A percentile compares a stretch with the other conserved stretches of the same genome.
phyloP scores from a whole-genome alignment of 2,797 vertebrate genomes.

The Galagoides demidoff region DNA sequence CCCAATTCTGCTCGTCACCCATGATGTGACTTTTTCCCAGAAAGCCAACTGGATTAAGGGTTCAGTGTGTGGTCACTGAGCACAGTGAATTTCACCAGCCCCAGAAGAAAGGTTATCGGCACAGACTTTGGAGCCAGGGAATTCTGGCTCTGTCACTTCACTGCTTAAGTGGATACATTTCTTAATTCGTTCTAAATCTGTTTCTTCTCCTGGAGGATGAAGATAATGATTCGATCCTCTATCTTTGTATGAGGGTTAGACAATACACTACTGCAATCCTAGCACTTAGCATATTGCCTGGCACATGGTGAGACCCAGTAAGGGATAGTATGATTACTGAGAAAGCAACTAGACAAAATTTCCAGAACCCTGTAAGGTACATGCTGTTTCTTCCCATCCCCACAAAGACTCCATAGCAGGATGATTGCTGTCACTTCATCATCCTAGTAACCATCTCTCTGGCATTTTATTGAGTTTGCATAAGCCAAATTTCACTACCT shows the following conservation, averaged over 20 bases:
- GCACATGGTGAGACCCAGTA: neutral
- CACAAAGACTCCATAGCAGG: neutral
- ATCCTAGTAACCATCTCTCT: neutral
- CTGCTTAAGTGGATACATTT: neutral
- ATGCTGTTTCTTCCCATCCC: neutral
- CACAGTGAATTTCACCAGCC: neutral
- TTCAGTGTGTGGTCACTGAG: neutral
- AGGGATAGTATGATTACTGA: neutral
- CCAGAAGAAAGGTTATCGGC: neutral
- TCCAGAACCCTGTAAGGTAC: neutral
- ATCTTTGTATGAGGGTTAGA: neutral
- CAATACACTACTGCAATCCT: neutral
- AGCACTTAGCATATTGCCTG: neutral
- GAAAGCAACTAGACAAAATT: neutral
- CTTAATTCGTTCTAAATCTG: slow-evolving; percentile 20
- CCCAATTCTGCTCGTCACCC: neutral
- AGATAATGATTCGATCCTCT: neutral
- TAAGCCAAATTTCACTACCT: neutral
- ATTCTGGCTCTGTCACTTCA: neutral
- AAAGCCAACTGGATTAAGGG: neutral
- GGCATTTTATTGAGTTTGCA: neutral
- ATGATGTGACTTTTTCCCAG: neutral
- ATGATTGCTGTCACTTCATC: neutral
- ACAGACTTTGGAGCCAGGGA: neutral
- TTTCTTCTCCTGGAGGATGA: slow-evolving; percentile 22